Base-by-base conservation (phyloP, 2,113 vertebrate genomes). In the Saiga tatarica region DNA sequence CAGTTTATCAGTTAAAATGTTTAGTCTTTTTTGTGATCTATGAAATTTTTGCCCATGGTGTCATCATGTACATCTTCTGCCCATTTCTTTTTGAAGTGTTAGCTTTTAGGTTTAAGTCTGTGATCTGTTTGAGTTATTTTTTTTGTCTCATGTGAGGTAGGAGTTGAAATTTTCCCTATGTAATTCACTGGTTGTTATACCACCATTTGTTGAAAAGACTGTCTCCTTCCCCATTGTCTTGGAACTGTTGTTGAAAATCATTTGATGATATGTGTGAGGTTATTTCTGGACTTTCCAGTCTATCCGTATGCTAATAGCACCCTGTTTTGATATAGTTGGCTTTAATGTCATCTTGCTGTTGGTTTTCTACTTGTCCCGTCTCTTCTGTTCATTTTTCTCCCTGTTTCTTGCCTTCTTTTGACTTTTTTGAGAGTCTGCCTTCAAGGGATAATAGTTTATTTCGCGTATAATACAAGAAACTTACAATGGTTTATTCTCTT, bases 261-360 rank as follows among this genome's bases (percentile, higher is more conserved):
- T 86, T 97, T 95, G 59, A 67, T 85, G 55, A 78, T 87, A 50
- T 85, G 26, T 92, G 5, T 67, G 47, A 26, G 16, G 78, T 17
- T 94, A 17, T 97, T 96, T 96, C 62, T 97, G 62, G 53, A 67
- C 45, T 96, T n/a, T 76, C 9, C 82, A 52, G 87, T 85, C 53
- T 42, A 10, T 57, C 30, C 21, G 47, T 89, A 30, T 57, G 47
- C 17, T 33, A 59, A 0, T 33, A 78, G 55, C 39, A 64, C 39
- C 42, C 15, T 36, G 42, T 85, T 47, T 87, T 76, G 53, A 28
- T 95, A 82, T 9, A 15, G 60, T 62, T 87, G 45, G 7, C 76
- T 81, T 97, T 87, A 45, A 62, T 57, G 6, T 91, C 42, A 64
- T 84, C 33, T 92, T 94, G 47, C 60, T 97, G 11, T 67, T 87